These are phyloP conservation scores for Pangasius sanitwongsei DNA, from an alignment of 2,797 vertebrate genomes.

Conservation along the genomic window DNA sequence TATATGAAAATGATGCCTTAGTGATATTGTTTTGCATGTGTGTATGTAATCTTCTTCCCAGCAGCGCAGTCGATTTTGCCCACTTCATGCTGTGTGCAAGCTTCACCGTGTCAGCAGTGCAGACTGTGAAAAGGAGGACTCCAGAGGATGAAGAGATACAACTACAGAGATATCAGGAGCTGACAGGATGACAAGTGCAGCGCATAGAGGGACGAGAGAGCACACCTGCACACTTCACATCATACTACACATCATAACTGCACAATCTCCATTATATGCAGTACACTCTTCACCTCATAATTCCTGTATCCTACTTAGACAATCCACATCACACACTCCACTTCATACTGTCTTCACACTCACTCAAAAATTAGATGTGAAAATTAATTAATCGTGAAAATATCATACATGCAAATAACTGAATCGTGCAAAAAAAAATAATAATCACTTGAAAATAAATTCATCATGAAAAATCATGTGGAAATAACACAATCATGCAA, in stretches of 20 bases:
- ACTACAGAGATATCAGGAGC: constrained; percentile 28
- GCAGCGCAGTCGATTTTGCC: constrained; percentile 26
- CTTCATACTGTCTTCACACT: background rate
- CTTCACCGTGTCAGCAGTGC: constrained; percentile 21
- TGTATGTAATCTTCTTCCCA: constrained; percentile 28
- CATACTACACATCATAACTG: background rate
- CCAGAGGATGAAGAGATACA: constrained; percentile 33
- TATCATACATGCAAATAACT: background rate
- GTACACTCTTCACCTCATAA: background rate
- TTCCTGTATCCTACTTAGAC: background rate
- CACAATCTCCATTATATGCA: background rate
- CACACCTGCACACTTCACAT: constrained; percentile 23
- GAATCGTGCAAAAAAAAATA: background rate
- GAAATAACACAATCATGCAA: background rate
- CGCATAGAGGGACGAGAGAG: constrained; percentile 5
- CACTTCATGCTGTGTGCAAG: constrained; percentile 28
- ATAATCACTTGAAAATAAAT: background rate
- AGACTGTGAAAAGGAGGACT: constrained; percentile 29
- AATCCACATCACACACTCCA: background rate
- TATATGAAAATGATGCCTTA: constrained; percentile 34
- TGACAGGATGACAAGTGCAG: constrained; percentile 28
- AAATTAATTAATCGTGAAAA: background rate
- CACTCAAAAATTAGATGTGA: background rate
- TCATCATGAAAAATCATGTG: background rate
- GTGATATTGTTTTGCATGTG: constrained; percentile 18